Base-by-base conservation (phyloP, 2,888 invertebrate genomes). In the Drosophila falleni region DNA sequence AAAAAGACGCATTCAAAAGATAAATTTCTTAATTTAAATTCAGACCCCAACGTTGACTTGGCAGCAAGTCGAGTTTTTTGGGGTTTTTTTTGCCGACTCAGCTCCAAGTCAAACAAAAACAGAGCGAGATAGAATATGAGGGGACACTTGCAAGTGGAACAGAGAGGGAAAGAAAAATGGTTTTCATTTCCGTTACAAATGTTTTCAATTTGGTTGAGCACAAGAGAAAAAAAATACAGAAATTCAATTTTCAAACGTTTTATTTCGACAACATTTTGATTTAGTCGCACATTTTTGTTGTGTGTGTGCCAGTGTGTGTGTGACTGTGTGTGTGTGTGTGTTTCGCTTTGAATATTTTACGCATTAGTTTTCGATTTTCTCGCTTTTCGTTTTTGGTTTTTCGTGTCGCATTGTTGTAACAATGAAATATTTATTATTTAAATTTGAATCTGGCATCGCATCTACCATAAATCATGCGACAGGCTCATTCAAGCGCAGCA, bases 21-120 rank as follows among this genome's bases (percentile, higher is more conserved):
- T 87, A 89, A 79, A 87, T 87, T 87, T 90, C 90, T 87, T 87
- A 87, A 87, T 87, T 89, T 87, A 87, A 89, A 87, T 87, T 89
- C 87, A 89, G 87, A 83, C 71, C 79, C 77, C 80, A 81, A 71
- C 72, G 49, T 74, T 72, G 77, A 64, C 65, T 80, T 79, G 74
- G 31, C 74, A 78, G 60, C 63, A 66, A 81, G 63, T 71, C 77
- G 81, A 69, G 78, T 80, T 71, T 79, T 78, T 60, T 61, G 63
- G 58, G 58, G 29, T 50, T 64, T 54, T 60, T 64, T 54, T 60
- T 65, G 71, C 44, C 41, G 69, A 47, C 51, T 39, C 59, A 33
- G 74, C 71, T 59, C 58, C 63, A 26, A 61, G 11, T 15, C 53
- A 41, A 60, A 42, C 5, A 37, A 46, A 41, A 60, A 42, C 11